phyloP scores from a whole-genome alignment of 2,797 vertebrate genomes.

The Gadopsis bispinosus region DNA sequence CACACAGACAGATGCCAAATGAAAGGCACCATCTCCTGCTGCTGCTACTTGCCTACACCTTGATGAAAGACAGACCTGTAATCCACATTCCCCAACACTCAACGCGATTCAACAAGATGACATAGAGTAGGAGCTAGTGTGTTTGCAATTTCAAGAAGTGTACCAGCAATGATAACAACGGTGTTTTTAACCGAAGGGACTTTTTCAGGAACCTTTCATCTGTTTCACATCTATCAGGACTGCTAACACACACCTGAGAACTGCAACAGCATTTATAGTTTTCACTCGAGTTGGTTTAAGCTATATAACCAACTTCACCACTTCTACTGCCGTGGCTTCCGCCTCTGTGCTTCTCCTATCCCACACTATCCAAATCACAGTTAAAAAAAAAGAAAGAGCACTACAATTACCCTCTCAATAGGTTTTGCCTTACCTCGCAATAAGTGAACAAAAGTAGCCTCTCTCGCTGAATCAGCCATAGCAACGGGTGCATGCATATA shows the following conservation, averaged over 20 bases:
- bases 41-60: slow-evolving; percentile 34
- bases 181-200: not conserved
- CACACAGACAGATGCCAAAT: slow-evolving; percentile 53
- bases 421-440: too few relatives aligned
- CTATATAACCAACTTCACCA: too few relatives aligned
- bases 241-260: not conserved
- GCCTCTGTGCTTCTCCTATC: not conserved
- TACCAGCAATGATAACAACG: not conserved
- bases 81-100: slow-evolving; percentile 1
- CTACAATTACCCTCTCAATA: not conserved
- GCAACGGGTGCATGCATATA: too few relatives aligned
- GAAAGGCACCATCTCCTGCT: slow-evolving; percentile 55
- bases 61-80: slow-evolving; percentile 34
- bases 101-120: not conserved
- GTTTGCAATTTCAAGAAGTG: not conserved
- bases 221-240: not conserved
- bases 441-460: too few relatives aligned
- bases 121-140: too few relatives aligned
- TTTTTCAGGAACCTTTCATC: not conserved
- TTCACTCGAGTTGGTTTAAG: not conserved
- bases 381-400: too few relatives aligned
- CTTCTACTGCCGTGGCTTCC: not conserved
- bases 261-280: not conserved
- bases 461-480: too few relatives aligned
- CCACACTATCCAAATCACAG: not conserved